Percentiles rank a stretch among this genome's conserved stretches.
Evolutionary conservation across 1,140 invertebrate species (phyloP).

Genomic region (Callitettix versicolor): DNA sequence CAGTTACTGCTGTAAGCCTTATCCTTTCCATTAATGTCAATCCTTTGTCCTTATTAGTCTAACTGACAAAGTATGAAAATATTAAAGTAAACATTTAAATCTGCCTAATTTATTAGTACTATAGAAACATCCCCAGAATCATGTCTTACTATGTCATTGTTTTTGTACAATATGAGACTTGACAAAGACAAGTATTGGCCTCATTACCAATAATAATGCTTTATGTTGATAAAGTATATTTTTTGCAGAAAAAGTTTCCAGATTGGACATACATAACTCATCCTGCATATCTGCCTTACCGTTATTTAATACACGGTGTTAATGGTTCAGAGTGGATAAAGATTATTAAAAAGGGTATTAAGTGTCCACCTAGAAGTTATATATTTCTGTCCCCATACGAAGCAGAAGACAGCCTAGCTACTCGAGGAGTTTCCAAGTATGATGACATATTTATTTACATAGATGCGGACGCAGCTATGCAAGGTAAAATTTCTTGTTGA

Average conservation of each 20-base stretch:
- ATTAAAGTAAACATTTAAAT: no score
- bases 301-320: background rate
- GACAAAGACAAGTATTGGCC: no score
- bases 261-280: background rate
- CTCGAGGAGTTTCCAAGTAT: background rate
- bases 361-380: background rate
- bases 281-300: background rate
- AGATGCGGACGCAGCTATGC: background rate
- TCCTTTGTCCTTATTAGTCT: no score
- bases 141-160: no score
- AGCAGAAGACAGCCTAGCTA: background rate
- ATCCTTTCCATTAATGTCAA: no score
- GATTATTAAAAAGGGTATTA: background rate
- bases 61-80: no score
- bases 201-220: no score
- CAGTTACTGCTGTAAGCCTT: no score
- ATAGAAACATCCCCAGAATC: no score
- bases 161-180: no score
- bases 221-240: no score
- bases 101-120: no score
- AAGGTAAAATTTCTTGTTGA: background rate
- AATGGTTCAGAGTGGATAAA: constrained; percentile 4
- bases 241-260: background rate
- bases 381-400: background rate
- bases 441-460: constrained; percentile 5